A percentile compares a stretch with the other conserved stretches of the same genome.
Conservation (phyloP, 2,888 invertebrate species). For the Pollenia labialis region DNA sequence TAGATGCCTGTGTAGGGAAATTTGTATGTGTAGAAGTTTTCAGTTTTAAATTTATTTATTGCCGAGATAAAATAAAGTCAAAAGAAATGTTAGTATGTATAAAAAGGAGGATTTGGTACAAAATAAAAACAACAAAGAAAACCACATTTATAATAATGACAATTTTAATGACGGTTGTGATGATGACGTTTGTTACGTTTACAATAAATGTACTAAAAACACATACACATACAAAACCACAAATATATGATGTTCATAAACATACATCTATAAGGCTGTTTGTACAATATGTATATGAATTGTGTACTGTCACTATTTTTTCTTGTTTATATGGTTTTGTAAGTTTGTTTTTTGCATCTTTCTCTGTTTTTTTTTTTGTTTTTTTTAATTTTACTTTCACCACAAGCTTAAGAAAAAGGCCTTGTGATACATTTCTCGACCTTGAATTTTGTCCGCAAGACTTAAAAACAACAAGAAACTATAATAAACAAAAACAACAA, state of each 20-base stretch:
- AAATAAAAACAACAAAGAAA: too few species aligned
- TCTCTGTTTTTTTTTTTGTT: neutral
- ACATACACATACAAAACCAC: slow-evolving; percentile 7
- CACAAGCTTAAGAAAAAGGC: slow-evolving; percentile 48
- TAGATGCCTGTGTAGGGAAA: neutral
- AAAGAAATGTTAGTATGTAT: neutral
- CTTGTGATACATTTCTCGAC: slow-evolving; percentile 72
- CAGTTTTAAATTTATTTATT: neutral
- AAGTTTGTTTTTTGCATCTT: slow-evolving; percentile 16
- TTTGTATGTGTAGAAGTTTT: neutral
- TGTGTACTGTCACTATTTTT: slow-evolving; percentile 45
- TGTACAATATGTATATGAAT: neutral
- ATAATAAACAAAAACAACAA: slow-evolving; percentile 35
- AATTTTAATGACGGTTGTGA: slow-evolving; percentile 31
- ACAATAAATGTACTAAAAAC: slow-evolving; percentile 36
- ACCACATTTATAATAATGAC: slow-evolving; percentile 37
- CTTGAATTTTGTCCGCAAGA: slow-evolving; percentile 69
- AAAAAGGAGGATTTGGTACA: slow-evolving; percentile 6
- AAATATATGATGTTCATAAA: neutral
- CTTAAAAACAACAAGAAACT: slow-evolving; percentile 40
- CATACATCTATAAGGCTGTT: neutral
- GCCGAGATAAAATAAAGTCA: neutral
- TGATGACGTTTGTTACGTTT: slow-evolving; percentile 11
- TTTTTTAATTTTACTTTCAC: slow-evolving; percentile 4
- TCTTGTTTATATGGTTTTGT: slow-evolving; percentile 27